Conservation (phyloP, 2,888 invertebrate species). For the Lasioglossum oenotherae region DNA sequence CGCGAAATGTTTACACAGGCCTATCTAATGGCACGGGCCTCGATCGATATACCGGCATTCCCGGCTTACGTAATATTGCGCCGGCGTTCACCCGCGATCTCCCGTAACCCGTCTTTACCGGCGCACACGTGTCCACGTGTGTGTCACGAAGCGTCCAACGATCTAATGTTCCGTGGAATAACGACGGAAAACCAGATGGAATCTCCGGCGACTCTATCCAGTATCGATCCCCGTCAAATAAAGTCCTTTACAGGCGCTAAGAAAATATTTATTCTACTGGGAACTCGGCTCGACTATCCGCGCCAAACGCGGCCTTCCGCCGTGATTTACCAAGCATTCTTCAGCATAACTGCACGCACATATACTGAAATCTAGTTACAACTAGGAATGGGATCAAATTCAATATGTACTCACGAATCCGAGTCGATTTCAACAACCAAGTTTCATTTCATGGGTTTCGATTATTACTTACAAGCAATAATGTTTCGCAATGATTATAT, state of each 20-base stretch:
- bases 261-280: background rate
- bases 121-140: constrained; percentile 10
- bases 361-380: too few species aligned
- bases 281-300: too few species aligned
- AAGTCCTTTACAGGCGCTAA: background rate
- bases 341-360: background rate
- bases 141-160: background rate
- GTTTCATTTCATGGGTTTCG: too few species aligned
- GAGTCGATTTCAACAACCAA: too few species aligned
- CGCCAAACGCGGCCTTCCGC: too few species aligned
- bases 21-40: constrained; percentile 41
- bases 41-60: constrained; percentile 59
- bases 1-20: constrained; percentile 55
- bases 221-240: background rate
- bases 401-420: too few species aligned
- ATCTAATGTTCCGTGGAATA: constrained; percentile 1
- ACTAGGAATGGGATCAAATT: too few species aligned
- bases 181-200: background rate
- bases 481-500: too few species aligned
- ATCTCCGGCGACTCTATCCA: background rate
- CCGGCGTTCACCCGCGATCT: constrained; percentile 27
- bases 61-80: constrained; percentile 60
- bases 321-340: background rate
- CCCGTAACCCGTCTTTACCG: constrained; percentile 5
- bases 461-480: too few species aligned